These are phyloP conservation scores for Spondyliosoma cantharus DNA, from an alignment of 2,797 vertebrate genomes.

Conservation along the genomic window DNA sequence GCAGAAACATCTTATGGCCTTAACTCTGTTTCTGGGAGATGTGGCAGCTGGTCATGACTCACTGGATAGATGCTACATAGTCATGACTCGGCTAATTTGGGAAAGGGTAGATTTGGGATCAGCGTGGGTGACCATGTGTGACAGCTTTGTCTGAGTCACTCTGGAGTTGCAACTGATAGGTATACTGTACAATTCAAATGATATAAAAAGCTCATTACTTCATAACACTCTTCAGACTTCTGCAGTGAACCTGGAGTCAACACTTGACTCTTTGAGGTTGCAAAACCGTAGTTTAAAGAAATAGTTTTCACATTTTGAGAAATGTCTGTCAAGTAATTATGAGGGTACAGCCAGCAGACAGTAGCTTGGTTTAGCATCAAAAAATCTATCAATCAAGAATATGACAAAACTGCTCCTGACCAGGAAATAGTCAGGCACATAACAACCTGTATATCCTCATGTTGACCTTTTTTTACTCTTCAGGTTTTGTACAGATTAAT, in stretches of 20 bases:
- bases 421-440: not conserved
- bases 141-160: constrained; percentile 52
- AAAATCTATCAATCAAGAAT: not conserved
- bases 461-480: too few species aligned
- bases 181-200: constrained; percentile 7
- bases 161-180: constrained; percentile 29
- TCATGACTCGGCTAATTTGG: constrained; percentile 69
- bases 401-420: too few species aligned
- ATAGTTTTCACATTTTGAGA: not conserved
- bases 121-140: constrained; percentile 38
- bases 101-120: constrained; percentile 58
- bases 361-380: not conserved
- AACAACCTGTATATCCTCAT: not conserved
- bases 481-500: not conserved
- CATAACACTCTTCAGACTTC: not conserved
- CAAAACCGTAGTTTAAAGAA: not conserved
- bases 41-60: constrained; percentile 59
- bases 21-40: constrained; percentile 62
- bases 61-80: constrained; percentile 44
- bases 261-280: not conserved
- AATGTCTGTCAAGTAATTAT: not conserved
- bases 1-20: constrained; percentile 62
- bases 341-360: not conserved
- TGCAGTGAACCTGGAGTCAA: not conserved
- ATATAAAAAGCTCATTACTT: not conserved